These are phyloP conservation scores for Girardinichthys multiradiatus DNA, from an alignment of 2,113 vertebrate genomes.

Conservation along the genomic window DNA sequence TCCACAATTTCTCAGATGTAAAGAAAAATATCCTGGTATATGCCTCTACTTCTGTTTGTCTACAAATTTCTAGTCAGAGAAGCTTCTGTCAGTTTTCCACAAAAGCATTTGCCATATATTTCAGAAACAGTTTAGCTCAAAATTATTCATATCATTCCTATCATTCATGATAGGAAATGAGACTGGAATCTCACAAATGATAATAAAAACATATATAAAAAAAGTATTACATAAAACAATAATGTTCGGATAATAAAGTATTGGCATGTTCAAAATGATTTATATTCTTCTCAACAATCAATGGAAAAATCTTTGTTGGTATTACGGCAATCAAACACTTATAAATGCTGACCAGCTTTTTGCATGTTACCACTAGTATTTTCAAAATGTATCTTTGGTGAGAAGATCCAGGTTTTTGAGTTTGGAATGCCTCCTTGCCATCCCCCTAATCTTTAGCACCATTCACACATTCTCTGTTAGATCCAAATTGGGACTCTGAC, in stretches of 20 bases:
- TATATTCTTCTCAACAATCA: neutral
- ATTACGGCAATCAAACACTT: neutral
- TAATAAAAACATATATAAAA: neutral
- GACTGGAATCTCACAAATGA: no score
- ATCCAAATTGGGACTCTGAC: no score
- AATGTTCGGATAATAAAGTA: no score
- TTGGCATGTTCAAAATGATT: neutral
- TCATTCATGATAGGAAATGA: neutral
- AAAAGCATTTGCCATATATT: neutral
- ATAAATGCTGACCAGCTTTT: neutral
- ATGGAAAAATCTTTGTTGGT: neutral
- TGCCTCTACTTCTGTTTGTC: conserved; percentile 48
- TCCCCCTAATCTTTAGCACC: no score
- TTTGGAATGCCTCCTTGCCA: no score
- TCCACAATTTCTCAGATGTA: neutral
- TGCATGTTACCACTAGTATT: no score
- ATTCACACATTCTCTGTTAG: no score
- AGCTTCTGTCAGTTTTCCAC: neutral
- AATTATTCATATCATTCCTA: neutral
- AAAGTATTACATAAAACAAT: neutral
- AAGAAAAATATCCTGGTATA: conserved; percentile 21
- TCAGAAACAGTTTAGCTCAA: neutral
- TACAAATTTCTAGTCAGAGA: neutral
- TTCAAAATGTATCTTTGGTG: no score
- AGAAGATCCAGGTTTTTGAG: no score